phyloP scores from a whole-genome alignment of 2,888 invertebrate genomes.

The Dione juno region DNA sequence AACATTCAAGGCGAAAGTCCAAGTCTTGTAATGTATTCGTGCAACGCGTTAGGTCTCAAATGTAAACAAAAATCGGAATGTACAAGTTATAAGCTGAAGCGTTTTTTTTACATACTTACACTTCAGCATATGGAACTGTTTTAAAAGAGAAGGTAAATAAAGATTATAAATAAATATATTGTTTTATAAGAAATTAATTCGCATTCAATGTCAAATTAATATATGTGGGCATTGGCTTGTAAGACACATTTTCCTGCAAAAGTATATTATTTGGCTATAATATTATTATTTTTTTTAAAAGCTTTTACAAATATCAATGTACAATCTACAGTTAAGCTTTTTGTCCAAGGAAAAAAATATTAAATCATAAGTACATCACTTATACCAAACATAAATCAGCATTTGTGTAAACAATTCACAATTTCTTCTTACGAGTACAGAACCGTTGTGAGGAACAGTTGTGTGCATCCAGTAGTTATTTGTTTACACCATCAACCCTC shows the following conservation, averaged over 20 bases:
- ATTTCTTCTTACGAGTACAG: constrained; percentile 56
- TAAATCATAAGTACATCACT: constrained; percentile 1
- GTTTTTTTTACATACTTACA: constrained; percentile 8
- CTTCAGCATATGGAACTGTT: too few species aligned
- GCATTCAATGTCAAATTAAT: too few species aligned
- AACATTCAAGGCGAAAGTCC: constrained; percentile 66
- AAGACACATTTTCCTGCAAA: too few species aligned
- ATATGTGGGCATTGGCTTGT: too few species aligned
- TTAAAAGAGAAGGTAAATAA: too few species aligned
- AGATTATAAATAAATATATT: too few species aligned
- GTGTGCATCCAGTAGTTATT: constrained; percentile 57
- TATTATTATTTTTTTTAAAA: too few species aligned
- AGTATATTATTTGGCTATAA: too few species aligned
- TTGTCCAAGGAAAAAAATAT: neutral
- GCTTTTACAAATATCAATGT: too few species aligned
- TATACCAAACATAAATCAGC: constrained; percentile 48
- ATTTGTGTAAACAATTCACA: constrained; percentile 61
- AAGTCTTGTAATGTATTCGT: constrained; percentile 71
- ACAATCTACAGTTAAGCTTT: too few species aligned
- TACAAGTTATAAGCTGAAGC: constrained; percentile 42
- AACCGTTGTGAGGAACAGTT: constrained; percentile 56
- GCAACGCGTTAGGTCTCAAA: constrained; percentile 56
- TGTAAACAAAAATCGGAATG: constrained; percentile 58
- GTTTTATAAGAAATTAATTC: too few species aligned
- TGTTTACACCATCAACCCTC: constrained; percentile 52